Evolutionary conservation across 2,888 invertebrate genomes (phyloP), one percentile per base, ranked within the genome.

Genomic region (Ptilodon capucinus): DNA sequence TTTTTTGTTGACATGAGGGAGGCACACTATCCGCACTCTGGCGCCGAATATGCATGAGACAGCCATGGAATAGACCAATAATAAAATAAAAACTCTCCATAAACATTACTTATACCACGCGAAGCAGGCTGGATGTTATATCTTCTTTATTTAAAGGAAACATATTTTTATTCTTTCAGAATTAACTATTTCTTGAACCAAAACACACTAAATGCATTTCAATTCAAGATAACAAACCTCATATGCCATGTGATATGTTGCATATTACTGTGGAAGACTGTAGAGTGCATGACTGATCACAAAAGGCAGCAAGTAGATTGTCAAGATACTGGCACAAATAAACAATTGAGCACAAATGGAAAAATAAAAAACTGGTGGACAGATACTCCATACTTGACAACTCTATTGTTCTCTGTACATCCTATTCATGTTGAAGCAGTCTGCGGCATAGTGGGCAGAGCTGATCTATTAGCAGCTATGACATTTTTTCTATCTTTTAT

Each of bases 341-440:
- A 49, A 14, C 51, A 49, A 36, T n/a, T 21, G 9, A 7, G 7
- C 13, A 40, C 4, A 21, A 2, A 42, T 16, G 30, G 19, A 3
- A 49, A 40, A 6, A 39, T 13, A 32, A 51, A 47, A 13, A 60
- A 51, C 18, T 66, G 60, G 50, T 60, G 56, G 53, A 58, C 55
- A 18, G 88, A 92, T 56, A 75, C 91, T 48, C 91, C 95, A 34
- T 94, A 94, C 65, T 85, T 95, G 46, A 93, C 95, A 32, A 91
- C 96, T 13, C 64, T 95, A 2, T 76, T 98, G 19, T 99, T 98
- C 90, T 94, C 97, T 11, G 94, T 96, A 13, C 99, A 99, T 91
- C 99, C 99, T 0, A 89, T 99, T 41, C 99, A 99, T 84, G 94
- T 96, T 0, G 99, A 99, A 91, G 96, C 97, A 50, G 97, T 99